Conservation (phyloP, 2,888 invertebrate genomes). For the Autographa pulchrina region DNA sequence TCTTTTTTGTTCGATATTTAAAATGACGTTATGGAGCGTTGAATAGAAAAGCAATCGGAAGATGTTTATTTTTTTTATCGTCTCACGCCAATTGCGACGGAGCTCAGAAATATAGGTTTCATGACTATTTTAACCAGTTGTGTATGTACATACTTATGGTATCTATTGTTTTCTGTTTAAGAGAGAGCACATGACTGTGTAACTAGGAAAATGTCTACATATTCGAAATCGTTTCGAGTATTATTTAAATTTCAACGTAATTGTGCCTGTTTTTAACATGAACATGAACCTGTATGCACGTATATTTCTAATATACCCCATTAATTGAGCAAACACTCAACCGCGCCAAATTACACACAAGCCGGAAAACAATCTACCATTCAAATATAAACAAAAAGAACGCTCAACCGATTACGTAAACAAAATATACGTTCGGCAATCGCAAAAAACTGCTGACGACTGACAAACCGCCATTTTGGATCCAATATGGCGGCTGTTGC, state of each 20-base stretch:
- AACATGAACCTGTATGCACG: neutral
- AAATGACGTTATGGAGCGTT: conserved; percentile 4
- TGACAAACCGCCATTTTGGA: conserved; percentile 80
- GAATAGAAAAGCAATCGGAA: conserved; percentile 1
- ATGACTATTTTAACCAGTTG: too few species aligned
- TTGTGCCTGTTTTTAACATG: neutral
- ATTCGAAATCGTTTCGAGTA: too few species aligned
- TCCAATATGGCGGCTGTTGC: conserved; percentile 76
- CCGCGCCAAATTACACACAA: conserved; percentile 33
- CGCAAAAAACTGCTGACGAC: conserved; percentile 80
- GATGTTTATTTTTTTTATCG: neutral
- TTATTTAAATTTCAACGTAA: too few species aligned
- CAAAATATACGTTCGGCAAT: conserved; percentile 67
- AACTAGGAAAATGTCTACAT: too few species aligned
- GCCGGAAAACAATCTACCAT: conserved; percentile 47
- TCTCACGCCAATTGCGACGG: conserved; percentile 4
- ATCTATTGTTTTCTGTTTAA: too few species aligned
- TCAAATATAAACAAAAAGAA: conserved; percentile 61
- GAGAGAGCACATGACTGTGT: too few species aligned
- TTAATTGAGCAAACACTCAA: conserved; percentile 23
- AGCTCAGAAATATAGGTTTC: too few species aligned
- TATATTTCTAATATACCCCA: conserved; percentile 5
- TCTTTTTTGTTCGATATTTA: neutral
- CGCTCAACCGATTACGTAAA: conserved; percentile 63
- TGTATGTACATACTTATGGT: too few species aligned